Evolutionary conservation across 2,797 vertebrate genomes (phyloP), one percentile per base, ranked within the genome.

Genomic region (Hoplostethus atlanticus): DNA sequence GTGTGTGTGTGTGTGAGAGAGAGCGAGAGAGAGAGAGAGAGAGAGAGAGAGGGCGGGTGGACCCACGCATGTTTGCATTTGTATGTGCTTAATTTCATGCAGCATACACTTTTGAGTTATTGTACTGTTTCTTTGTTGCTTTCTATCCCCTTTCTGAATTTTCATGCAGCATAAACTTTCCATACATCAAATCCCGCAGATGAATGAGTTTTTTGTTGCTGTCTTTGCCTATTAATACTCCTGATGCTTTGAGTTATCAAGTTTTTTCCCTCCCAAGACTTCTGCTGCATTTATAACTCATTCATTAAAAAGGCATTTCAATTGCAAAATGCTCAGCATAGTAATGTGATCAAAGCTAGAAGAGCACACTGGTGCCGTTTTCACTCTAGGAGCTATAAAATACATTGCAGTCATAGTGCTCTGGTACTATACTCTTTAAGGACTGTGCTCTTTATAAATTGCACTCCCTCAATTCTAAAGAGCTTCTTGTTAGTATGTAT

Each of bases 161-260:
- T 61, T 58, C 70, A 73, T 63, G 52, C 25, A 0, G 73, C 56
- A 73, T 74, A 76, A 82, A 81, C 48, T 57, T 76, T 63, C 66
- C 59, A 78, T 50, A 54, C 63, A 54, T 81, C 67, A 74, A 28
- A 52, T 64, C 55, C 38, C 48, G 71, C 12, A 5, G 46, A 28
- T 38, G 51, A 38, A 47, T 21, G 30, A 59, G 12, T 15, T 59
- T 56, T 30, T 48, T 50, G 9, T 42, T 9, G 36, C 7, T 48
- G 40, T 48, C 42, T 68, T 54, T 51, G 21, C 36, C 72, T 65
- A 58, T 76, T 70, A 65, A 68, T 64, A 65, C 55, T 69, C 31
- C 16, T 13, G 15, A 64, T 44, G 40, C 21, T 21, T 52, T 68
- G 21, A 51, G 21, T 55, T 16, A 53, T 52, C 30, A 40, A 34